phyloP scores from a whole-genome alignment of 2,797 vertebrate genomes.

The Hydrophis major region DNA sequence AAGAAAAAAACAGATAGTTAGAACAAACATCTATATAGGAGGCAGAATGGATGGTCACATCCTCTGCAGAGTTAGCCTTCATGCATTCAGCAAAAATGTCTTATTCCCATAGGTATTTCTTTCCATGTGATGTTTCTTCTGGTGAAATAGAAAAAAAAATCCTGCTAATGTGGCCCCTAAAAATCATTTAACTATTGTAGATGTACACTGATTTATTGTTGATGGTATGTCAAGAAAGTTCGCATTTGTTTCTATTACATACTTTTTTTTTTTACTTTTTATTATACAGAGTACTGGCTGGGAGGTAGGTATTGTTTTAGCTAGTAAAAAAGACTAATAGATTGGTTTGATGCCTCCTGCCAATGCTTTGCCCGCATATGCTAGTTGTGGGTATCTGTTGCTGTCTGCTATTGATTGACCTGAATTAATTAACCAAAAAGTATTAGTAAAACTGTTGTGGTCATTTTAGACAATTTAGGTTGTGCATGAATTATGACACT shows the following conservation, averaged over 20 bases:
- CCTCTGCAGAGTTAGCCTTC: neutral
- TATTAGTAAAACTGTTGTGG: conserved; percentile 69
- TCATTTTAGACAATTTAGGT: conserved; percentile 73
- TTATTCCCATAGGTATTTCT: neutral
- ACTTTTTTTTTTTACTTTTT: conserved; percentile 89
- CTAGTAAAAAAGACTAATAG: conserved; percentile 82
- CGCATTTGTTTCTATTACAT: conserved; percentile 73
- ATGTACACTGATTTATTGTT: conserved; percentile 35
- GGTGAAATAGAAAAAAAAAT: neutral
- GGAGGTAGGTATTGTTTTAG: conserved; percentile 98
- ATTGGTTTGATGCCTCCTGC: conserved; percentile 74
- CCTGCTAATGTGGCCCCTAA: conserved; percentile 11
- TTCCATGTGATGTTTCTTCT: neutral
- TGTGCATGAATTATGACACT: conserved; percentile 92
- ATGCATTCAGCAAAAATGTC: neutral
- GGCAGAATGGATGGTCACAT: neutral
- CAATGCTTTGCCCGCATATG: conserved; percentile 92
- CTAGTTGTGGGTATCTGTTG: conserved; percentile 85
- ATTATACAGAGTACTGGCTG: conserved; percentile 99
- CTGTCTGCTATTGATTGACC: conserved; percentile 83
- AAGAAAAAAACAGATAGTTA: neutral
- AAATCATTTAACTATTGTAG: conserved; percentile 33
- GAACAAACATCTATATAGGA: neutral
- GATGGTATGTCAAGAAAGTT: conserved; percentile 54
- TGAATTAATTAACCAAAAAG: conserved; percentile 92